Base-by-base conservation (phyloP, 1,140 invertebrate genomes). In the Ceratina japonica region DNA sequence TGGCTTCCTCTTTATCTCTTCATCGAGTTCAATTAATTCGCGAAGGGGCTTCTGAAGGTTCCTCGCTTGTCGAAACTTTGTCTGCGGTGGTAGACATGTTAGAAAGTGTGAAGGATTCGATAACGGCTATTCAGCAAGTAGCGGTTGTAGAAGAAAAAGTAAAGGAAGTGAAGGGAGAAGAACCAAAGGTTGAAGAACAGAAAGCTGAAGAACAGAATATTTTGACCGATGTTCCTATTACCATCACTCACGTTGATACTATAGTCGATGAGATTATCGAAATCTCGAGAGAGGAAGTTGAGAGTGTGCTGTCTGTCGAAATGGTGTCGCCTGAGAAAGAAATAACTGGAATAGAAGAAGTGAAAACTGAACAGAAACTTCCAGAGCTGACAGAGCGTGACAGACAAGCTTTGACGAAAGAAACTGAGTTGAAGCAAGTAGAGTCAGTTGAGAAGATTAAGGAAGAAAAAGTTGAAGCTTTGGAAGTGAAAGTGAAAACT, bases 231-330 rank as follows among this genome's bases (percentile, higher is more conserved):
- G 1, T 73, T 4, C 70, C 76, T 5, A 59, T 77, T 44, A 80
- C 73, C 15, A 74, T 84, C 18, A 80, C 75, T 0, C 37, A 77
- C 13, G 58, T 85, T 13, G 71, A 87, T 27, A 84, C 87, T 10
- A 86, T 91, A 4, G 76, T 89, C 3, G 90, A 91, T 70, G 91
- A 91, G 72, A 77, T 90, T 7, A 86, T 91, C 49, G 88, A 91
- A 79, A 80, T 91, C 13, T 90, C 90, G 4, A 81, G 88, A 65
- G 85, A 86, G 18, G 86, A 91, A 82, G 83, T 87, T 0, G 89
- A 91, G 59, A 90, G 85, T 61, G 71, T 90, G 27, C 49, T 86
- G 13, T 75, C 85, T 24, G 18, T 88, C 20, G 66, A 90, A 75
- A 64, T 75, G 65, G 10, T 80, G 3, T 22, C 58, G 8, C 51